Evolutionary conservation across 2,113 vertebrate species (phyloP), one percentile per base, ranked within the genome.

Genomic region (Lycocorax pyrrhopterus): DNA sequence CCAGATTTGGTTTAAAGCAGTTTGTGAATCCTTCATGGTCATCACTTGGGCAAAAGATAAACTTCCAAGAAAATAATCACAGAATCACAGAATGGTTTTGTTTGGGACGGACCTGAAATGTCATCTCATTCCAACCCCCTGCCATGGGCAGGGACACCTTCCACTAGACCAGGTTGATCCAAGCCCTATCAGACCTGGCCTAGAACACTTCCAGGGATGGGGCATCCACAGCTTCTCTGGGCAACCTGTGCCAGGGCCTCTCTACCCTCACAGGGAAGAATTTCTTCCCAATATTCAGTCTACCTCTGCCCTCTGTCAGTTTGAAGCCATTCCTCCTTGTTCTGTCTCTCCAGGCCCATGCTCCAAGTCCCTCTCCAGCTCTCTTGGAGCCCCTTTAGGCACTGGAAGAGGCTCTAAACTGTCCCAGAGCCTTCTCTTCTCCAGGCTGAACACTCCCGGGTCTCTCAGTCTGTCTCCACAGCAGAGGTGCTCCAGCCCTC

Each of bases 241-340:
- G 8, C 7, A 47, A 0, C 26, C 30, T 47, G 32, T 69, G 21
- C 63, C 35, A 63, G 18, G 4, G 35, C 8, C 6, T 33, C 4
- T 4, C 2, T 1, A 32, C 4, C 8, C 30, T 37, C 21, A 55
- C 30, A 35, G 22, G 3, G 7, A 43, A 3, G 30, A 55, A 41
- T 52, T 75, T 39, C 23, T 53, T 83, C n/a, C 39, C 14, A 32
- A 41, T 27, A 35, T 16, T n/a, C 21, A 30, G 16, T 7, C 21
- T 49, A 13, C 1, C 12, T 7, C 47, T 25, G n/a, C 35, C 15
- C 26, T 83, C 26, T 69, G 55, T 19, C 63, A 27, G 21, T 47
- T 7, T 62, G 55, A 49, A 76, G 79, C 47, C n/a, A 32, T 69
- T 69, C 7, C 10, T 12, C 14, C 12, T 30, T 55, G 21, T 55